Evolutionary conservation across 2,113 vertebrate genomes (phyloP), one percentile per base, ranked within the genome.

Genomic region (Rafetus swinhoei): DNA sequence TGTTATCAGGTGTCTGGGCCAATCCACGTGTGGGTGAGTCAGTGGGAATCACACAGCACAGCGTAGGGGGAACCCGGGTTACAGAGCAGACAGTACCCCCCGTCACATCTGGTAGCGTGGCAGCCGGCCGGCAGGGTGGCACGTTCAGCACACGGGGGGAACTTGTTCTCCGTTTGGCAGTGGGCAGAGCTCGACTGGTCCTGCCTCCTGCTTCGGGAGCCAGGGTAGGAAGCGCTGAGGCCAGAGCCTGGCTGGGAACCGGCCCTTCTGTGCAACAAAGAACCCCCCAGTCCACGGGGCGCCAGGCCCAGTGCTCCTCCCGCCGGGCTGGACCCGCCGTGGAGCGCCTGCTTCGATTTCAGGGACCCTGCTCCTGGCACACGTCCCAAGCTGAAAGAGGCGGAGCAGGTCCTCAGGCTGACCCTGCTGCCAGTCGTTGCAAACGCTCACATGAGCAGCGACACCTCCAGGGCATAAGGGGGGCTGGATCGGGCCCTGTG

Each of bases 221-320:
- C 1, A 0, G 27, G 25, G 27, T 32, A 2, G 1, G 53, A 18
- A 92, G 16, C 69, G 29, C 9, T 82, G 25, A 50, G 60, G 54
- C 56, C 81, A n/a, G 60, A 52, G 82, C 39, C 9, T 35, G 7
- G 27, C 56, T 55, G 29, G 9, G 84, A 25, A 88, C 39, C 13
- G 6, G 24, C 22, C 52, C 11, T 35, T 77, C n/a, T 14, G 69
- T 76, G 79, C 87, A 77, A 72, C 6, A 32, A 8, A 60, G 1
- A 2, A 4, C 4, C 15, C 16, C 29, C 2, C 57, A 24, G 39
- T 45, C 39, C 39, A 45, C 39, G 39, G 39, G 39, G 39, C 39
- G 39, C 39, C 39, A 45, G 39, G 39, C 39, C 39, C 39, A 5
- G 39, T 45, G 39, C 39, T 45, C 39, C 39, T 45, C 39, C 39